phyloP scores from a whole-genome alignment of 2,888 invertebrate genomes.

The Pantelozetes paolii region DNA sequence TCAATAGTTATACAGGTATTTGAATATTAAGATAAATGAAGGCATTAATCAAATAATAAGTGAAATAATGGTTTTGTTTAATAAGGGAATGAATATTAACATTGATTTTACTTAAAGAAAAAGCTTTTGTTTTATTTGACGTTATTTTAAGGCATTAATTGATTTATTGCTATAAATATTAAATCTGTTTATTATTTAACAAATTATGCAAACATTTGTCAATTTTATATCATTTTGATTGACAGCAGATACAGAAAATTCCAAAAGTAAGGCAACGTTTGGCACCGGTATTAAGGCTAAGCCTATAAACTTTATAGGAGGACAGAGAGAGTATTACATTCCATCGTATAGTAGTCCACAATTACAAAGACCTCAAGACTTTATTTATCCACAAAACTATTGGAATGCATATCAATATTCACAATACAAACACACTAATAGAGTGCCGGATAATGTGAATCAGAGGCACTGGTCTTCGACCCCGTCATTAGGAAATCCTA shows the following conservation, averaged over 20 bases:
- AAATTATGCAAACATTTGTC: too few relatives aligned
- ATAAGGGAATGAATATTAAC: too few relatives aligned
- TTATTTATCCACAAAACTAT: conserved; percentile 24
- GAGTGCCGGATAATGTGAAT: background rate
- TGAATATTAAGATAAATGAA: too few relatives aligned
- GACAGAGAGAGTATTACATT: conserved; percentile 20
- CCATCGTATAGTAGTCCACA: conserved; percentile 18
- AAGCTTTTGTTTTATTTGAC: too few relatives aligned
- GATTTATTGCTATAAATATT: too few relatives aligned
- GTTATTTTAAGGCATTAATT: too few relatives aligned
- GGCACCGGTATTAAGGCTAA: background rate
- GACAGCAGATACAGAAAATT: background rate
- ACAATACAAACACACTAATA: conserved; percentile 5
- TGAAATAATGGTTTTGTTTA: too few relatives aligned
- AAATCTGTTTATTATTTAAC: too few relatives aligned
- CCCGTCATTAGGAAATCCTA: background rate
- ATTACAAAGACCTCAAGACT: conserved; percentile 4
- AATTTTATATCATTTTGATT: background rate
- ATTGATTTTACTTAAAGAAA: too few relatives aligned
- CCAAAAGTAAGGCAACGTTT: background rate
- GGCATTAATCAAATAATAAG: too few relatives aligned
- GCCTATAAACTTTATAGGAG: background rate
- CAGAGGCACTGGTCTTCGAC: background rate
- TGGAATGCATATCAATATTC: conserved; percentile 31
- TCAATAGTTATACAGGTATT: too few relatives aligned